phyloP scores from a whole-genome alignment of 2,113 vertebrate genomes.

The Centropus bengalensis region DNA sequence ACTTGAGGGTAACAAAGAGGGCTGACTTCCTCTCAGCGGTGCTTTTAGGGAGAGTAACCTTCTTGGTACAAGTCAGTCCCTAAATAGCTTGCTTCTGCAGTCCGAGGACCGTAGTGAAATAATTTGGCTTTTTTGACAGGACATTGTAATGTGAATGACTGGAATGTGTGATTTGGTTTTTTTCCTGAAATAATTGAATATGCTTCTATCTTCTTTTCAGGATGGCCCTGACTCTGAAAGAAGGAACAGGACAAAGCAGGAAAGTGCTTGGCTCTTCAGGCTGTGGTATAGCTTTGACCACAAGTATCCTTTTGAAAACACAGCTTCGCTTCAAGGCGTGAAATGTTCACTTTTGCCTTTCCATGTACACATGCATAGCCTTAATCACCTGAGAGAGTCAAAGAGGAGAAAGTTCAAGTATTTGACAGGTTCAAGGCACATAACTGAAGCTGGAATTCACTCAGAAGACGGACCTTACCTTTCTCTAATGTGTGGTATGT shows the following conservation, averaged over 20 bases:
- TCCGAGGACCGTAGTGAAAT: background rate
- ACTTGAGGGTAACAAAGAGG: background rate
- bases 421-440: background rate
- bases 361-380: background rate
- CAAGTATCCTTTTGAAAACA: conserved; percentile 92
- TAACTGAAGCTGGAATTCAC: background rate
- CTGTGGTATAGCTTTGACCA: conserved; percentile 98
- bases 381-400: background rate
- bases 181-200: background rate
- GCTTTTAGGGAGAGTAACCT: background rate
- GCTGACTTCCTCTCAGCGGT: background rate
- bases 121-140: background rate
- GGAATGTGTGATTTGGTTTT: background rate
- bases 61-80: background rate
- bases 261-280: conserved; percentile 97
- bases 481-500: background rate
- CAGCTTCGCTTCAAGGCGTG: background rate
- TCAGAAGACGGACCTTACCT: background rate
- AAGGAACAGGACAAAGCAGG: conserved; percentile 92
- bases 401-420: background rate
- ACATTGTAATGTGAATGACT: background rate
- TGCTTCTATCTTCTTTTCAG: conserved; percentile 61
- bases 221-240: conserved; percentile 75
- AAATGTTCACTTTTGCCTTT: background rate
- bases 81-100: background rate